Evolutionary conservation across 2,888 invertebrate species (phyloP).

Genomic region (Itoplectis maculator): DNA sequence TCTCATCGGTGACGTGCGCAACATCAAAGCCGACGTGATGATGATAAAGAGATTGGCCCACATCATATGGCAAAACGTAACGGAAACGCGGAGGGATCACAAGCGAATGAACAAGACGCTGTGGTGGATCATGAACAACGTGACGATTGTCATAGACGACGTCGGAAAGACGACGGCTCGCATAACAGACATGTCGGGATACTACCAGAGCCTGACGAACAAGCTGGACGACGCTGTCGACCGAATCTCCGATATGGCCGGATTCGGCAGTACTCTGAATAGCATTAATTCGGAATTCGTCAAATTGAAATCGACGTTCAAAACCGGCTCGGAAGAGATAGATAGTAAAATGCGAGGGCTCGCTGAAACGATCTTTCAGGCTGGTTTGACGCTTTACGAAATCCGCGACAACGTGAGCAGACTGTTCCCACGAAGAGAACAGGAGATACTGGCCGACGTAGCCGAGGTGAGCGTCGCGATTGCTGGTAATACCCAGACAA

Average conservation of each 20-base stretch:
- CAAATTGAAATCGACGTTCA: background rate
- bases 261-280: background rate
- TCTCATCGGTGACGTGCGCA: conserved; percentile 48
- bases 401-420: background rate
- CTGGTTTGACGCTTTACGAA: conserved; percentile 5
- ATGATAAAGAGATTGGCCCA: conserved; percentile 42
- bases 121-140: conserved; percentile 45
- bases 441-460: conserved; percentile 11
- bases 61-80: conserved; percentile 51
- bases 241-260: too few species aligned
- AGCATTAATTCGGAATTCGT: background rate
- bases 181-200: background rate
- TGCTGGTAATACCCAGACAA: background rate
- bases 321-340: background rate
- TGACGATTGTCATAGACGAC: background rate
- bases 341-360: background rate
- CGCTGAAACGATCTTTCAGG: background rate
- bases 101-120: conserved; percentile 34
- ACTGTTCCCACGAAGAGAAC: background rate
- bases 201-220: background rate
- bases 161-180: background rate
- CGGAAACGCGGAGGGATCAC: conserved; percentile 56
- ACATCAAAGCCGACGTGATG: conserved; percentile 43
- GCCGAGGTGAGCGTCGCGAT: background rate
- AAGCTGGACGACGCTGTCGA: background rate